A percentile compares a stretch with the other conserved stretches of the same genome.
Evolutionary conservation across 1,140 invertebrate genomes (phyloP).

Genomic region (Lepidurus couesii): DNA sequence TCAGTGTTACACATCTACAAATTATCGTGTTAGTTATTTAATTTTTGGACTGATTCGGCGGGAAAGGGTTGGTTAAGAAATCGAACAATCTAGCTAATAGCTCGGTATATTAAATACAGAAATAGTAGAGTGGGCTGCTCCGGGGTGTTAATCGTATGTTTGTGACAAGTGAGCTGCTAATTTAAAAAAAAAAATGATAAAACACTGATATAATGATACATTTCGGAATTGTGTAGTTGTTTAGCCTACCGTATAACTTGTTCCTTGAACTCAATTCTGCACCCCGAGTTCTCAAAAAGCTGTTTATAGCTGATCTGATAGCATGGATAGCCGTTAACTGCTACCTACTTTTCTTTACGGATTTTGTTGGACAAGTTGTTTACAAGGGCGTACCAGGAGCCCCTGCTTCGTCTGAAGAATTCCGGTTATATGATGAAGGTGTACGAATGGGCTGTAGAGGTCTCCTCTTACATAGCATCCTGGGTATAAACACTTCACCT

Average conservation of each 20-base stretch:
- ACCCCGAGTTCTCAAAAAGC: constrained; percentile 44
- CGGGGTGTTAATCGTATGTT: too few species aligned
- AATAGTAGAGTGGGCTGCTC: too few species aligned
- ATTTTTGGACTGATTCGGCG: too few species aligned
- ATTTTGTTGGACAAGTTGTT: constrained; percentile 50
- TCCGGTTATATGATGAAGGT: constrained; percentile 48
- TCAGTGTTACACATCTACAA: too few species aligned
- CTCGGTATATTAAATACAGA: too few species aligned
- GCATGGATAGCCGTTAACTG: constrained; percentile 48
- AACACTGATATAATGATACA: not conserved
- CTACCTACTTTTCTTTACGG: constrained; percentile 51
- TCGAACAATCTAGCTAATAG: too few species aligned
- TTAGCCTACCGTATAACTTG: constrained; percentile 31
- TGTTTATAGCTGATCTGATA: constrained; percentile 42
- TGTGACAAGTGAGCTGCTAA: too few species aligned
- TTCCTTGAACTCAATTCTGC: constrained; percentile 36
- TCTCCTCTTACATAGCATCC: constrained; percentile 48
- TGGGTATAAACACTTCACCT: constrained; percentile 39
- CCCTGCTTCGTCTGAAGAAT: constrained; percentile 40
- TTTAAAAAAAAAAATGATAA: not conserved
- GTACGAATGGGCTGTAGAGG: constrained; percentile 52
- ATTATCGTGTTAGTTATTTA: too few species aligned
- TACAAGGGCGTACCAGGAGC: constrained; percentile 49
- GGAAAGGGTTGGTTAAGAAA: too few species aligned
- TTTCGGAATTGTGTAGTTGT: not conserved